phyloP scores from a whole-genome alignment of 53 echinoderm and acorn worm species.

The Arbacia lixula region DNA sequence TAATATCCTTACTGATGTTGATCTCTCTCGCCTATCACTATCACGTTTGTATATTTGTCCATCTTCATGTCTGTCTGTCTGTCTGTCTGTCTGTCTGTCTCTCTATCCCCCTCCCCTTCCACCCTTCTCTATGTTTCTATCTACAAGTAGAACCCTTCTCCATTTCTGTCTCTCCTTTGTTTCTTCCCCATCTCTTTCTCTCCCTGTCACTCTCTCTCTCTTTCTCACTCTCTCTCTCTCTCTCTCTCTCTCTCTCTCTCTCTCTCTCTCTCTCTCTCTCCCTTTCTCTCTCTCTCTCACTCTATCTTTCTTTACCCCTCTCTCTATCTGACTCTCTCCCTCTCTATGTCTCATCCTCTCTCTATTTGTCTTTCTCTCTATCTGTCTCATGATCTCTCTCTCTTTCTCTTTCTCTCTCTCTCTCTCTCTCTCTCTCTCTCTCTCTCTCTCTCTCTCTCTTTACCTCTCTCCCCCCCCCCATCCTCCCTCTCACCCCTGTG shows the following conservation, averaged over 20 bases:
- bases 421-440: neutral
- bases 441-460: neutral
- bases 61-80: no score
- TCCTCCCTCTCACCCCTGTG: neutral
- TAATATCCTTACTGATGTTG: no score
- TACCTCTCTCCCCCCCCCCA: neutral
- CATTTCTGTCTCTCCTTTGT: neutral
- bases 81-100: no score
- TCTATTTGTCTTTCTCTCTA: neutral
- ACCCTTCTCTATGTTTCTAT: neutral
- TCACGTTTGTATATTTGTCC: neutral
- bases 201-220: neutral
- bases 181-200: neutral
- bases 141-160: neutral
- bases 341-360: neutral
- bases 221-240: neutral
- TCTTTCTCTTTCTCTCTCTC: neutral
- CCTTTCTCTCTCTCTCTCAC: neutral
- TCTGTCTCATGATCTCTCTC: neutral
- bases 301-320: neutral
- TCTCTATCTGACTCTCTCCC: neutral
- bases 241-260: neutral
- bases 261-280: neutral
- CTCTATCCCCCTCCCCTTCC: no score
- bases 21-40: neutral